Conservation (phyloP, 1,140 invertebrate genomes). For the Marisa cornuarietis region DNA sequence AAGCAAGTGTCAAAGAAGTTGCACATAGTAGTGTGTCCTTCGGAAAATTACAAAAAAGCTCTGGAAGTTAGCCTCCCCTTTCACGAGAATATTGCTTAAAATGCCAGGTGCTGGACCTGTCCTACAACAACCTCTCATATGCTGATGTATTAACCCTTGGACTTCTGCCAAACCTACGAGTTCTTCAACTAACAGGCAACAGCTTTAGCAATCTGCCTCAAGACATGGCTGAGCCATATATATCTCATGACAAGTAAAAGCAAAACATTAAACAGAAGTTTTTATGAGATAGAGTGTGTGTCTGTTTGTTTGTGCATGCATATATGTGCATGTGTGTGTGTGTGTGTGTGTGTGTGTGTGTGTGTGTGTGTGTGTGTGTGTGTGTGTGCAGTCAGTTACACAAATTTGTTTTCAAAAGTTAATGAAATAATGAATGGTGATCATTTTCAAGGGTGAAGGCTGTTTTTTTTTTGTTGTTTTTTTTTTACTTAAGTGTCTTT, state of each 20-base stretch:
- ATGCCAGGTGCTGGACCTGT: constrained; percentile 63
- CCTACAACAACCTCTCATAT: constrained; percentile 64
- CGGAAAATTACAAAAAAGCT: too few relatives aligned
- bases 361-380: too few relatives aligned
- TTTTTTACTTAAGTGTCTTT: too few relatives aligned
- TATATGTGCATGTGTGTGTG: background rate
- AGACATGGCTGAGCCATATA: constrained; percentile 54
- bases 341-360: too few relatives aligned
- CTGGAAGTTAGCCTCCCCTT: too few relatives aligned
- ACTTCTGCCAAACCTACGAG: constrained; percentile 53
- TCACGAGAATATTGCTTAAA: background rate
- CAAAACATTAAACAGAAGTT: background rate
- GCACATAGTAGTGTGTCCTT: too few relatives aligned
- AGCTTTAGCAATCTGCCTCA: constrained; percentile 54
- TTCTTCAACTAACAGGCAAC: constrained; percentile 64
- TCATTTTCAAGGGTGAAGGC: background rate
- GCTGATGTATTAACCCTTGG: constrained; percentile 61
- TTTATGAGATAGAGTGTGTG: background rate
- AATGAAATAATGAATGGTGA: background rate
- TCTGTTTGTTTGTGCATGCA: background rate
- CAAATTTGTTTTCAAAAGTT: background rate
- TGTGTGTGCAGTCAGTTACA: too few relatives aligned
- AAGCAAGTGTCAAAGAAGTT: too few relatives aligned
- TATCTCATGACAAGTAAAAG: constrained; percentile 42
- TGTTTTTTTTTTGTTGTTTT: too few relatives aligned